A percentile compares a stretch with the other conserved stretches of the same genome.
phyloP scores from a whole-genome alignment of 1,140 invertebrate genomes.

The Periplaneta americana region DNA sequence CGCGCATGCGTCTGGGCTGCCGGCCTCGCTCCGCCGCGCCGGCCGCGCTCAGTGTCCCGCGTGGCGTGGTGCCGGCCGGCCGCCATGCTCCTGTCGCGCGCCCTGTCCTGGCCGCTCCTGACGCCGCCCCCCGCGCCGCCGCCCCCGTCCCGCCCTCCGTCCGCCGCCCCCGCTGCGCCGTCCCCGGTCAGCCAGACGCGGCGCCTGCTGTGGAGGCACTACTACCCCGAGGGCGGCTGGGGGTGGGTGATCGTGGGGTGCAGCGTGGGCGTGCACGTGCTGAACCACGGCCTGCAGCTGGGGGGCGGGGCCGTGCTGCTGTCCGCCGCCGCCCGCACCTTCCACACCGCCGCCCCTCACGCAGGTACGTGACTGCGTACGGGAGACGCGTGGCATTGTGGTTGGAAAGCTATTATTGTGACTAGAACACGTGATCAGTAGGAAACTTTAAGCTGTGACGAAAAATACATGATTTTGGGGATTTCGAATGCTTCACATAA shows the following conservation, averaged over 20 bases:
- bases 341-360: neutral
- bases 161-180: constrained; percentile 4
- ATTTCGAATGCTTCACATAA: too few species aligned
- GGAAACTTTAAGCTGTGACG: too few species aligned
- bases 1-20: neutral
- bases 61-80: neutral
- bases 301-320: constrained; percentile 2
- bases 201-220: constrained; percentile 43
- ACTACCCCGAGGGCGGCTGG: constrained; percentile 60
- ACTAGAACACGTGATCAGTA: too few species aligned
- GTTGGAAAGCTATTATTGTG: too few species aligned
- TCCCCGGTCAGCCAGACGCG: constrained; percentile 32
- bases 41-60: neutral
- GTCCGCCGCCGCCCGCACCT: neutral
- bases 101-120: neutral
- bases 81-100: neutral
- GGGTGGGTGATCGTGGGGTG: constrained; percentile 54
- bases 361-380: neutral
- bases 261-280: constrained; percentile 42
- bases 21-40: neutral
- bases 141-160: neutral
- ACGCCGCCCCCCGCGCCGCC: neutral
- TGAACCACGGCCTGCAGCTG: constrained; percentile 42
- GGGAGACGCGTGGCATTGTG: too few species aligned
- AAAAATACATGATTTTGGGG: too few species aligned